phyloP scores from a whole-genome alignment of 1,140 invertebrate species.

The Heterodera carotae region DNA sequence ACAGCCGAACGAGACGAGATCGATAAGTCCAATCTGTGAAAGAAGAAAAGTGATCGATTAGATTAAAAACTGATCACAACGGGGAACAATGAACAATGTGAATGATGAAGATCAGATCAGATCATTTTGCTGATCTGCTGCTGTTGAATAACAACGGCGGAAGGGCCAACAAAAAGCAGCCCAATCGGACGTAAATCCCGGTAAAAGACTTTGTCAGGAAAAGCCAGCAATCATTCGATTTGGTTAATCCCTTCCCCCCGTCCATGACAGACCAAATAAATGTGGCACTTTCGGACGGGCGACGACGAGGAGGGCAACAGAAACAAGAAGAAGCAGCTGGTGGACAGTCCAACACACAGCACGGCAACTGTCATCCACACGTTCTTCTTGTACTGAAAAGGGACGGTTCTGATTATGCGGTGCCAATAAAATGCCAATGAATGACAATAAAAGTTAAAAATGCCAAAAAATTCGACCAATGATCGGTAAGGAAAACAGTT shows the following conservation, averaged over 20 bases:
- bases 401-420: slow-evolving; percentile 15
- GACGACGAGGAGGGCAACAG: slow-evolving; percentile 48
- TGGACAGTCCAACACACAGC: slow-evolving; percentile 58
- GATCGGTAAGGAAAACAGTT: background rate
- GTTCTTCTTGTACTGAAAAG: slow-evolving; percentile 60
- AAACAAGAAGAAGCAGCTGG: slow-evolving; percentile 54
- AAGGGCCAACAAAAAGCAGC: background rate
- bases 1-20: slow-evolving; percentile 45
- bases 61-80: background rate
- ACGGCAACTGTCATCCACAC: slow-evolving; percentile 63
- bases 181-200: too few relatives aligned
- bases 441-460: background rate
- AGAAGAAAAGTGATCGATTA: slow-evolving; percentile 9
- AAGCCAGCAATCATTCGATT: slow-evolving; percentile 6
- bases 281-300: slow-evolving; percentile 26
- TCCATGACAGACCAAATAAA: slow-evolving; percentile 28
- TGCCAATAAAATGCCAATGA: background rate
- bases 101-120: too few relatives aligned
- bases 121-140: too few relatives aligned
- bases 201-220: too few relatives aligned
- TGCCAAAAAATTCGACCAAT: too few relatives aligned
- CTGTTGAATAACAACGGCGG: too few relatives aligned
- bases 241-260: background rate
- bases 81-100: background rate
- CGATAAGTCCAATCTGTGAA: slow-evolving; percentile 39